Conservation (phyloP, 2,797 vertebrate species). For the Acanthurus lineatus region DNA sequence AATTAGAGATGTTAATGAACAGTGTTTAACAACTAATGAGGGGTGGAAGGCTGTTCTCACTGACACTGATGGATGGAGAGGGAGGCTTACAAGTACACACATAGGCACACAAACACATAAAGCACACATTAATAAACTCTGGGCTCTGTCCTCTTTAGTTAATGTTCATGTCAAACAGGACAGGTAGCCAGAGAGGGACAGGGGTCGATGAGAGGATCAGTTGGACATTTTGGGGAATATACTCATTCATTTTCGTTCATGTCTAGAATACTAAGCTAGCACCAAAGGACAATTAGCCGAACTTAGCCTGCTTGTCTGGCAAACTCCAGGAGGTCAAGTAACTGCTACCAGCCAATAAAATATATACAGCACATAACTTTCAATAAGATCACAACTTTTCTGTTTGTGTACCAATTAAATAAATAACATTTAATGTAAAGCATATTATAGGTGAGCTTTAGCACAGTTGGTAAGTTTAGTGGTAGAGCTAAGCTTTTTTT, state of each 20-base stretch:
- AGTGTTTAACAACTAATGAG: constrained; percentile 92
- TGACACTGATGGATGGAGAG: constrained; percentile 85
- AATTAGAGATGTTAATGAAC: constrained; percentile 92
- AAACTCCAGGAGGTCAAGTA: neutral
- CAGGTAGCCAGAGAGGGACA: neutral
- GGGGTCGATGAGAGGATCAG: neutral
- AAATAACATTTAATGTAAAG: neutral
- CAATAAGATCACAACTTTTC: neutral
- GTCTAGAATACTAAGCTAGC: neutral
- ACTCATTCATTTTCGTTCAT: neutral
- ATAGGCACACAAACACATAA: constrained; percentile 8
- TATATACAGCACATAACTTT: neutral
- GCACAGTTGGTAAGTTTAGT: neutral
- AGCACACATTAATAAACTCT: constrained; percentile 9
- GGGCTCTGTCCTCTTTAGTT: constrained; percentile 13
- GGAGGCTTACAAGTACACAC: constrained; percentile 30
- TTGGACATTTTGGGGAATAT: neutral
- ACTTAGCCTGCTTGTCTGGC: neutral
- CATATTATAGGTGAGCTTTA: neutral
- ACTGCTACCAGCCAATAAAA: neutral
- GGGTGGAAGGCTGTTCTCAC: constrained; percentile 87
- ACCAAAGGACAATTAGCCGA: neutral
- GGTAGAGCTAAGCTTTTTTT: neutral
- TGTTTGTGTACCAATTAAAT: neutral
- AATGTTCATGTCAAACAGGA: constrained; percentile 12